Percentiles rank a stretch among this genome's conserved stretches.
Conservation (phyloP, 2,888 invertebrate genomes). For the Kryphioiulus occultus region DNA sequence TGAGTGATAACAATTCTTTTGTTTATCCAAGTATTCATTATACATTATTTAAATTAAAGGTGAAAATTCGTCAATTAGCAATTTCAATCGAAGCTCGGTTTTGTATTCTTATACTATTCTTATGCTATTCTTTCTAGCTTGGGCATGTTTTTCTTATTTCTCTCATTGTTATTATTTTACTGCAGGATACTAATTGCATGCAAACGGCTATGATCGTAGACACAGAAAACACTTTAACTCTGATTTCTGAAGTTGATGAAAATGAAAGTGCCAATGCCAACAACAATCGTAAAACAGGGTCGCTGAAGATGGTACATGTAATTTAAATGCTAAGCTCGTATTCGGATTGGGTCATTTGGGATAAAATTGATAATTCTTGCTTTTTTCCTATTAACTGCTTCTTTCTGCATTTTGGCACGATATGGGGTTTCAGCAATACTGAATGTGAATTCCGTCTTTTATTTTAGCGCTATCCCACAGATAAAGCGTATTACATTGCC, state of each 20-base stretch:
- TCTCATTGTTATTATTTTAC: background rate
- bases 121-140: background rate
- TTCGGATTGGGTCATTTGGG: background rate
- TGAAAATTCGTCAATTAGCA: too few species aligned
- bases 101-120: too few species aligned
- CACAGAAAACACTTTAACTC: background rate
- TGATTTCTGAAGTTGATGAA: constrained; percentile 29
- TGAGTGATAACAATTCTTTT: too few species aligned
- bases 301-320: constrained; percentile 1
- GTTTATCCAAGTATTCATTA: too few species aligned
- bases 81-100: too few species aligned
- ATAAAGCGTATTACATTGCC: constrained; percentile 81
- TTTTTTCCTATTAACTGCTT: background rate
- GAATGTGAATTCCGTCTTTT: constrained; percentile 45
- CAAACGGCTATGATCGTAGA: background rate
- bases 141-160: background rate
- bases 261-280: background rate
- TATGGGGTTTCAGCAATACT: background rate
- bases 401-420: background rate
- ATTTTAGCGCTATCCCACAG: constrained; percentile 71
- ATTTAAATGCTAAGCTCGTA: background rate
- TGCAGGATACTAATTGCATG: background rate
- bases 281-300: constrained; percentile 1
- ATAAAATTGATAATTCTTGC: background rate
- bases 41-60: too few species aligned